A percentile compares a stretch with the other conserved stretches of the same genome.
phyloP scores from a whole-genome alignment of 2,113 vertebrate genomes.

The Oxygymnocypris stewartii region DNA sequence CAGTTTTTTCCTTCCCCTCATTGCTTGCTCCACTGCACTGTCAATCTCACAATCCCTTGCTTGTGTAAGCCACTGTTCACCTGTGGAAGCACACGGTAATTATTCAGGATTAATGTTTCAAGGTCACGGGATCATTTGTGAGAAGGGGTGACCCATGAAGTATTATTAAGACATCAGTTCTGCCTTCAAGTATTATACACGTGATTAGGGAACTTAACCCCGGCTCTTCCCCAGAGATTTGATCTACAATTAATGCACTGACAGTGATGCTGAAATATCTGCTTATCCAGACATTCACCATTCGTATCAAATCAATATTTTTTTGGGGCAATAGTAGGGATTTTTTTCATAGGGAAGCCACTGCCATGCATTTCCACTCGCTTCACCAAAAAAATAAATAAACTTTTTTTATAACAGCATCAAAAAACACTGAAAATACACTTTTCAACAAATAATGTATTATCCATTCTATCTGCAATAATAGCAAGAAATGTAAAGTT shows the following conservation, averaged over 20 bases:
- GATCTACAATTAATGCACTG: background rate
- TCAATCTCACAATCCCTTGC: background rate
- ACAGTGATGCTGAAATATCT: background rate
- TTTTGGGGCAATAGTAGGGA: background rate
- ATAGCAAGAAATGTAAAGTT: background rate
- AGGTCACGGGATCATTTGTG: background rate
- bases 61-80: background rate
- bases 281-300: background rate
- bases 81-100: background rate
- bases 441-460: background rate
- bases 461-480: background rate
- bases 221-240: background rate
- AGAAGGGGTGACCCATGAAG: conserved; percentile 3
- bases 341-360: background rate
- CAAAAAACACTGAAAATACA: background rate
- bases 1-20: background rate
- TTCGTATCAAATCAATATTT: background rate
- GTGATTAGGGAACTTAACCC: conserved; percentile 4
- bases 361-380: background rate
- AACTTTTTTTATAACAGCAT: background rate
- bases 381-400: background rate
- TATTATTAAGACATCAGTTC: background rate
- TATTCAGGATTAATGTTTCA: background rate
- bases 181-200: background rate
- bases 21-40: too few relatives aligned